phyloP scores from a whole-genome alignment of 2,797 vertebrate genomes.

The Pseudotriccus pelzelni region DNA sequence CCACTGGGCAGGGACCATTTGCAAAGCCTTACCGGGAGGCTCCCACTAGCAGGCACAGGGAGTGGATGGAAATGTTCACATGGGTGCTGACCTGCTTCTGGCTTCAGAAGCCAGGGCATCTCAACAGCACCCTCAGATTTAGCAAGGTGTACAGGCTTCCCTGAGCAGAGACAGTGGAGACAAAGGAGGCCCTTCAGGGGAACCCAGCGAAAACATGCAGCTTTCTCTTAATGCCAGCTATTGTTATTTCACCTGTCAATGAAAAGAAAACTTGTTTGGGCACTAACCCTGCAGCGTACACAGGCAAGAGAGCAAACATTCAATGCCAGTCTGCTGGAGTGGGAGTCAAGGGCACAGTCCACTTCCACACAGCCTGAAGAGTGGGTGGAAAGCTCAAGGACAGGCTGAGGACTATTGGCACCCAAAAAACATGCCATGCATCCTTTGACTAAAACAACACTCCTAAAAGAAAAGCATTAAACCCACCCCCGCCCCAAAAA shows the following conservation, averaged over 20 bases:
- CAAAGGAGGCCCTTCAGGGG: slow-evolving; percentile 14
- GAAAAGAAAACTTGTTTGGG: slow-evolving; percentile 28
- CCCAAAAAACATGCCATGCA: not conserved
- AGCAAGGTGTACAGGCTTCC: not conserved
- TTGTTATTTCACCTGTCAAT: slow-evolving; percentile 45
- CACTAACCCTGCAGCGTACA: not conserved
- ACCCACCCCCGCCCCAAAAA: fast-evolving
- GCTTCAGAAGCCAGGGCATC: not conserved
- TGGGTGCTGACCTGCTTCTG: not conserved
- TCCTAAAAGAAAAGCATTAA: not conserved
- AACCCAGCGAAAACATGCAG: not conserved
- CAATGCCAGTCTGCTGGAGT: not conserved
- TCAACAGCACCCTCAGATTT: not conserved
- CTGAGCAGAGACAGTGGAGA: not conserved
- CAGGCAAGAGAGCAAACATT: not conserved
- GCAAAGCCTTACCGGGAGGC: not conserved
- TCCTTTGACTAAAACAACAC: not conserved
- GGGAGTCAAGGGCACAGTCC: not conserved
- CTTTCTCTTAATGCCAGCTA: slow-evolving; percentile 6
- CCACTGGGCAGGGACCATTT: not conserved
- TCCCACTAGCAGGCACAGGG: not conserved
- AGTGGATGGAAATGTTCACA: not conserved
- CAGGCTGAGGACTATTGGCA: not conserved
- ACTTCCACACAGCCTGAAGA: not conserved
- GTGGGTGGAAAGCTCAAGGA: not conserved